Evolutionary conservation across 2,888 invertebrate species (phyloP), one percentile per base, ranked within the genome.

Genomic region (Plebejus melissa): DNA sequence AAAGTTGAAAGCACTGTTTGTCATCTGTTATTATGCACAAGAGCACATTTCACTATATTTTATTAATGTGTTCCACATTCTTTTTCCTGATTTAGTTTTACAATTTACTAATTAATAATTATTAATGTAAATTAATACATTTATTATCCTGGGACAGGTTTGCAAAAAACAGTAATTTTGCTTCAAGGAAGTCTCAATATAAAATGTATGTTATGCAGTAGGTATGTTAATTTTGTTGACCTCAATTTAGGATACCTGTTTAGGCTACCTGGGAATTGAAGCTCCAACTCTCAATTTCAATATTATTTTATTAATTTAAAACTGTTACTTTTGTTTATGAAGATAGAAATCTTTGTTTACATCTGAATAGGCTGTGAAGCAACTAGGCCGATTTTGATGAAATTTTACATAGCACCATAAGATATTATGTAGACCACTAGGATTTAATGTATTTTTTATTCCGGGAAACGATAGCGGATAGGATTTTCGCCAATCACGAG

Each of bases 1-100:
- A 46, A 50, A 16, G 46, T 74, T 74, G 69, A 50, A 41, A 74
- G 69, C 74, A 69, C 65, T 32, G 9, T 60, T 41, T 72, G 46
- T 28, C n/a, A 72, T 46, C 41, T 41, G 28, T 13, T 28, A 46
- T 16, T 2, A 32, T 2, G 41, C 58, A 69, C 69, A 36, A 28
- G 65, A 54, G 50, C 69, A 69, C 2, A 60, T 46, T 69, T 50
- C 50, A 22, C 22, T 22, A 22, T 22, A 22, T 11, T 60, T 11
- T 28, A 60, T 11, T 11, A 60, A 22, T 57, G 57, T 57, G 57
- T 57, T n/a, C 9, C 9, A 11, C 60, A 28, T 28, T 11, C 3
- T 60, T 28, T 60, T 22, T 60, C 22, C 13, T 16, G 50, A 13
- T 50, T 13, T 50, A 13, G 4, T 50, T 50, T 50, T 41, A 38